Base-by-base conservation (phyloP, 2,888 invertebrate genomes). In the Cerastis leucographa region DNA sequence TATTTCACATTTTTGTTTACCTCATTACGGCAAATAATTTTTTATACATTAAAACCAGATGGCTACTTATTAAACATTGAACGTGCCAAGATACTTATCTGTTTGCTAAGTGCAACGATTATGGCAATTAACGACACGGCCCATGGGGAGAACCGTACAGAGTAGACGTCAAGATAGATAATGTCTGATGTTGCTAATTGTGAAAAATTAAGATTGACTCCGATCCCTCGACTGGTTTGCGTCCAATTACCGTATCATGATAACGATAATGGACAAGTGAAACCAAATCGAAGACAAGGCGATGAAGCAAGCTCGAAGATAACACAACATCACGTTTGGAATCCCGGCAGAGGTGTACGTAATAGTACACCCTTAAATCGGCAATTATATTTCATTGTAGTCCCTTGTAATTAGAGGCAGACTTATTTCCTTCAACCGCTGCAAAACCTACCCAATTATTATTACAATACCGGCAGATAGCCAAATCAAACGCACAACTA, bases 151-250 rank as follows among this genome's bases (percentile, higher is more conserved):
- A 44, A 19, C 12, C 22, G 25, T 35, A 59, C 46, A 8, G 22
- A 80, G 74, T 12, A 44, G 64, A 71, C 62, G 65, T 61, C 59
- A 71, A n/a, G 4, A 12, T 59, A 49, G 67, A 78, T 85, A 71
- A 40, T 44, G 46, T 68, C 62, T 66, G 72, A 70, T 49, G 29
- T 61, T 56, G 54, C 72, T 82, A 82, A 77, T 85, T 82, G 73
- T 46, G 72, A 64, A 54, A 82, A 64, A 85, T 70, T 74, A 78
- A 83, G 85, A 85, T 66, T 78, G 83, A 71, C 68, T 73, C 14
- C 22, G 25, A 71, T 35, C 22, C 42, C 67, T 46, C 17, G 35
- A 22, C n/a, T 56, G 19, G 19, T 64, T 42, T 73, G 64, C 29
- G 22, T 72, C 22, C 51, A 65, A 72, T 68, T 59, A 54, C 3